Evolutionary conservation across 2,888 invertebrate genomes (phyloP).

Genomic region (Thecocarcelia acutangulata): DNA sequence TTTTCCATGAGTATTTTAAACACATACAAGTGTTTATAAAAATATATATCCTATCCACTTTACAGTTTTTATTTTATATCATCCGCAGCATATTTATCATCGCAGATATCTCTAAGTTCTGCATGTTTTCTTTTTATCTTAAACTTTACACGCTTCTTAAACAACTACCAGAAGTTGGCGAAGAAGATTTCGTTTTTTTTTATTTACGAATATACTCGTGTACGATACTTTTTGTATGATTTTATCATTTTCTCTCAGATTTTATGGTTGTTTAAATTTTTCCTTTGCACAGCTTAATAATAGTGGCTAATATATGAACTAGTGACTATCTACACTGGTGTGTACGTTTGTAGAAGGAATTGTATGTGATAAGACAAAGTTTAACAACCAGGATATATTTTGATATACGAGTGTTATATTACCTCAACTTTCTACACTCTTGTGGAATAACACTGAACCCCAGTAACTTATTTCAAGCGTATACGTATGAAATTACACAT

Average conservation of each 20-base stretch:
- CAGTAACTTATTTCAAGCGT: neutral
- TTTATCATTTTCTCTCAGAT: slow-evolving; percentile 35
- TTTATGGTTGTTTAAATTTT: neutral
- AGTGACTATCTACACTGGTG: neutral
- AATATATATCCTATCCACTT: too few species aligned
- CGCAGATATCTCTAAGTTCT: neutral
- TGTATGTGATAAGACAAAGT: slow-evolving; percentile 48
- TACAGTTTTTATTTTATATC: too few species aligned
- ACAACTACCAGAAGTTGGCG: slow-evolving; percentile 42
- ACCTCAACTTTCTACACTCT: slow-evolving; percentile 55
- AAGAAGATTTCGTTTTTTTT: slow-evolving; percentile 10
- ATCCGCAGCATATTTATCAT: neutral
- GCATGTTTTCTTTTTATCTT: neutral
- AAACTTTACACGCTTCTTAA: slow-evolving; percentile 48
- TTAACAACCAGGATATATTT: slow-evolving; percentile 61
- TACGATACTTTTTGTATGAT: slow-evolving; percentile 21
- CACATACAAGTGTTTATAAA: too few species aligned
- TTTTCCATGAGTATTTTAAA: too few species aligned
- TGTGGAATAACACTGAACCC: neutral
- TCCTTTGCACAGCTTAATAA: neutral
- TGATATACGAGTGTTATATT: slow-evolving; percentile 67
- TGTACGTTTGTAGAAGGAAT: neutral
- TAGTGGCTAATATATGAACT: slow-evolving; percentile 12
- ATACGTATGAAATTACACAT: neutral
- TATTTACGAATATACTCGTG: neutral